Conservation (phyloP, 2,888 invertebrate genomes). For the Phyllotreta striolata region DNA sequence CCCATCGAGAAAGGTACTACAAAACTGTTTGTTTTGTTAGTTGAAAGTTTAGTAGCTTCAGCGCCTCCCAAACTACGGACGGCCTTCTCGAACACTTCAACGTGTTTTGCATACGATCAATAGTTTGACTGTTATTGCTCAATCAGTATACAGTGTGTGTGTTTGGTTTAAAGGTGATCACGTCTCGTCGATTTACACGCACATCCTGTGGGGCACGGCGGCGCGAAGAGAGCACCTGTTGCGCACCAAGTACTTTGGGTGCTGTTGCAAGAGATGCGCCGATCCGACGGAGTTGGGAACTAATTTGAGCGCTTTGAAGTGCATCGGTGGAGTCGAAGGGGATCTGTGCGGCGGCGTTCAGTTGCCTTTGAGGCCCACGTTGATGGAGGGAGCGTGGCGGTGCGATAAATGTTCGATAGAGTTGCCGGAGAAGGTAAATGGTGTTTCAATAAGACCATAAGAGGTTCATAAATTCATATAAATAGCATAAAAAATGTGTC, state of each 20-base stretch:
- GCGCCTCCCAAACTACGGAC: neutral
- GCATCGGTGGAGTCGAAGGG: constrained; percentile 69
- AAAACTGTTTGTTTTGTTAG: neutral
- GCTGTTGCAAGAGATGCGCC: constrained; percentile 74
- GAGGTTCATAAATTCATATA: neutral
- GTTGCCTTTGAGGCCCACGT: constrained; percentile 74
- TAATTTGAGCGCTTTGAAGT: constrained; percentile 75
- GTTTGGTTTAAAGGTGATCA: constrained; percentile 66
- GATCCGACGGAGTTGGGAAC: constrained; percentile 85
- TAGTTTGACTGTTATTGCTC: too few species aligned
- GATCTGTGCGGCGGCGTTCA: constrained; percentile 66
- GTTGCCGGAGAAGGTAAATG: constrained; percentile 55
- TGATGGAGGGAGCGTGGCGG: constrained; percentile 77
- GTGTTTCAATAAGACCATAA: constrained; percentile 10
- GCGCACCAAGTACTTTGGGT: constrained; percentile 81
- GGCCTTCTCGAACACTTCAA: too few species aligned
- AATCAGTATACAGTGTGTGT: neutral
- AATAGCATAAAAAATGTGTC: neutral
- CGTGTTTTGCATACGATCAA: too few species aligned
- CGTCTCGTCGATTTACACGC: constrained; percentile 85
- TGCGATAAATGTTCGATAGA: constrained; percentile 75
- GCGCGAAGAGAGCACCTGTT: constrained; percentile 79
- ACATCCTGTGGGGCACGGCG: constrained; percentile 87
- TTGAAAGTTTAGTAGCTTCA: neutral
- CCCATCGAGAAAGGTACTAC: constrained; percentile 62